A percentile compares a stretch with the other conserved stretches of the same genome.
Conservation (phyloP, 2,797 vertebrate species). For the Myotis pilosus region DNA sequence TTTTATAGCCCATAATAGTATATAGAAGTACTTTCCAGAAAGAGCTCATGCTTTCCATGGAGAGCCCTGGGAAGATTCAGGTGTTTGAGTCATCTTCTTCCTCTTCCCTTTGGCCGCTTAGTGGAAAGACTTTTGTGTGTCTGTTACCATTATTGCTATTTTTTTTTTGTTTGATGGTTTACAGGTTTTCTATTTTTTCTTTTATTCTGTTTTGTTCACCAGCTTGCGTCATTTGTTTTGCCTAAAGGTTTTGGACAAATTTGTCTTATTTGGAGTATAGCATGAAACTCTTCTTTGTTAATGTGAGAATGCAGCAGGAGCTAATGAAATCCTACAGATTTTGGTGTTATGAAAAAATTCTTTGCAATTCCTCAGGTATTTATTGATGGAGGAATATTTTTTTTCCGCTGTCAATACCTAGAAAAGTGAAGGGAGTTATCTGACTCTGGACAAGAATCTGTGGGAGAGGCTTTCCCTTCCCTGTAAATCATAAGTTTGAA, state of each 20-base stretch:
- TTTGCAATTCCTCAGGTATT: slow-evolving; percentile 18
- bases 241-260: slow-evolving; percentile 22
- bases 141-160: neutral
- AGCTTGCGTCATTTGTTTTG: slow-evolving; percentile 32
- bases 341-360: slow-evolving; percentile 34
- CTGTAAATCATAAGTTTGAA: slow-evolving; percentile 52
- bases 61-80: neutral
- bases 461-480: slow-evolving; percentile 10
- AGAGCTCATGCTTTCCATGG: slow-evolving; percentile 11
- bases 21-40: neutral
- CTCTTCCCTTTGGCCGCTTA: slow-evolving; percentile 11
- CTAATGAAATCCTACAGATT: slow-evolving; percentile 24
- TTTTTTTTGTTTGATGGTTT: slow-evolving; percentile 3
- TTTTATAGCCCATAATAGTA: neutral
- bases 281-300: neutral
- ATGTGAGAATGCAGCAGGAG: slow-evolving; percentile 23
- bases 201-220: slow-evolving; percentile 37
- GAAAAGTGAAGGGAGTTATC: slow-evolving; percentile 44
- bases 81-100: neutral
- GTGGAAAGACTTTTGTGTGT: slow-evolving; percentile 36
- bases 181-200: neutral
- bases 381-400: slow-evolving; percentile 11
- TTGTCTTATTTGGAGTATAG: slow-evolving; percentile 35
- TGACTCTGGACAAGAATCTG: slow-evolving; percentile 15
- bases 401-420: neutral